phyloP scores from a whole-genome alignment of 2,797 vertebrate species.

The Petrocephalus sullivani region DNA sequence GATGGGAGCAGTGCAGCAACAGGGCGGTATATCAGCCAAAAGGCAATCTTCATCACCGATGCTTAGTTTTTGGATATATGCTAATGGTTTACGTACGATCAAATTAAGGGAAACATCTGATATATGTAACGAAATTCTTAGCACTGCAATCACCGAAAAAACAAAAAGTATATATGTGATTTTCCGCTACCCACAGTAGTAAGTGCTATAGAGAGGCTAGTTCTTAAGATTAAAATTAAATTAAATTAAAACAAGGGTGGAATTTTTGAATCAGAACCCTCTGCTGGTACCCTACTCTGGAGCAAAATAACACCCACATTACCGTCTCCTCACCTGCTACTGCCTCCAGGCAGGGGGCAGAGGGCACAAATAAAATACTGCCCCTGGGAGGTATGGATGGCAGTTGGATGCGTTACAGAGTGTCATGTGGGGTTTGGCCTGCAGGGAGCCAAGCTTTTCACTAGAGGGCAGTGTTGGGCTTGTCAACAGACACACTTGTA shows the following conservation, averaged over 20 bases:
- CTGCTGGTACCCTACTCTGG: background rate
- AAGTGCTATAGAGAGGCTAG: background rate
- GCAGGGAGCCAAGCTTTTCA: background rate
- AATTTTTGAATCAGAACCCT: background rate
- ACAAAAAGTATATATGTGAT: background rate
- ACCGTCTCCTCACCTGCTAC: background rate
- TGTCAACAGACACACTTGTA: background rate
- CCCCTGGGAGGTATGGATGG: background rate
- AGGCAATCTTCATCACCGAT: background rate
- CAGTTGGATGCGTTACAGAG: background rate
- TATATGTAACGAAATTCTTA: background rate
- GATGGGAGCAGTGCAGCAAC: background rate
- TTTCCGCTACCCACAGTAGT: background rate
- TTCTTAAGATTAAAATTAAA: background rate
- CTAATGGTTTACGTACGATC: background rate
- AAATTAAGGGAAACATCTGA: background rate
- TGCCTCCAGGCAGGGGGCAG: background rate
- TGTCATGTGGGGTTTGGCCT: background rate
- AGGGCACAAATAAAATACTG: background rate
- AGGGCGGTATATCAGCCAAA: background rate
- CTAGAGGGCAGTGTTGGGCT: constrained; percentile 11
- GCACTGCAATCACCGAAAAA: background rate
- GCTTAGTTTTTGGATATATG: background rate
- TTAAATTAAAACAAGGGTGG: background rate
- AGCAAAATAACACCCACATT: background rate